These are phyloP conservation scores for Eupithecia vulgata DNA, from an alignment of 2,888 invertebrate genomes.

Conservation along the genomic window DNA sequence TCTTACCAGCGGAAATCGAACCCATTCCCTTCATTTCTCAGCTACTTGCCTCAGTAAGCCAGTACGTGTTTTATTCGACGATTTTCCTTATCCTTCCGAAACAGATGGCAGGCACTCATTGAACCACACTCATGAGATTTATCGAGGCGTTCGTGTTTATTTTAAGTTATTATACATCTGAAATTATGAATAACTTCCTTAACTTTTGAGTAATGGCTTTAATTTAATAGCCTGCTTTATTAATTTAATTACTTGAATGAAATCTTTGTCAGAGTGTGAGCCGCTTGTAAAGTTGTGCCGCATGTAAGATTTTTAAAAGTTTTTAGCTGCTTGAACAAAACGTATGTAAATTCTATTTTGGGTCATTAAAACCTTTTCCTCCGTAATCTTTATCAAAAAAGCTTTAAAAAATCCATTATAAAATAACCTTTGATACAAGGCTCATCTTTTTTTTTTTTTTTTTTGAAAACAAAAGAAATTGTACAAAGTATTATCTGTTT, in stretches of 20 bases:
- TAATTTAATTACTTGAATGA: background rate
- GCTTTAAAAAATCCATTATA: too few species aligned
- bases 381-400: too few species aligned
- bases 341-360: too few species aligned
- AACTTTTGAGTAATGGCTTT: background rate
- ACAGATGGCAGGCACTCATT: conserved; percentile 28
- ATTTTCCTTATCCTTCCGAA: conserved; percentile 26
- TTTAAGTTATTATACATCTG: background rate
- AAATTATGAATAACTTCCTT: background rate
- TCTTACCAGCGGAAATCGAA: conserved; percentile 10
- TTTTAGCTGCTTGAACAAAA: too few species aligned
- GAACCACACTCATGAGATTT: conserved; percentile 15
- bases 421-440: too few species aligned
- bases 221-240: background rate
- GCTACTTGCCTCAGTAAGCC: conserved; percentile 13
- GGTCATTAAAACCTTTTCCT: too few species aligned
- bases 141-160: background rate
- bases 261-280: background rate
- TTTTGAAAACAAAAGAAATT: too few species aligned
- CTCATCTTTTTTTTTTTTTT: too few species aligned
- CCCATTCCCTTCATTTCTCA: conserved; percentile 9
- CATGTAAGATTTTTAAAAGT: too few species aligned
- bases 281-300: too few species aligned
- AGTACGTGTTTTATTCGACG: conserved; percentile 13
- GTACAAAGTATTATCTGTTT: too few species aligned